phyloP scores from a whole-genome alignment of 2,797 vertebrate species.

The Mus minutoides region DNA sequence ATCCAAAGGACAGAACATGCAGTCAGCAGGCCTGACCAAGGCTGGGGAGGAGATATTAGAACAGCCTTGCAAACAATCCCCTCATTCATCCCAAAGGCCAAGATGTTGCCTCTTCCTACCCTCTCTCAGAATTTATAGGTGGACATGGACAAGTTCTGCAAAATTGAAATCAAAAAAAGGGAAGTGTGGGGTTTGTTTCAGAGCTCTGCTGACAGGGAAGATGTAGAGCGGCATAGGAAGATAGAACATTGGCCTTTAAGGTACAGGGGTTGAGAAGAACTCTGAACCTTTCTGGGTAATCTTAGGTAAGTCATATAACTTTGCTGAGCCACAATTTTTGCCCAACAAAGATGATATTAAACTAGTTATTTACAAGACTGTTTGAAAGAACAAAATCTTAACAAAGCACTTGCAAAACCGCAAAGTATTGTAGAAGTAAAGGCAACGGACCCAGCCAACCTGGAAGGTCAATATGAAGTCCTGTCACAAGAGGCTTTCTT shows the following conservation, averaged over 20 bases:
- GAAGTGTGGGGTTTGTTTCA: slow-evolving; percentile 42
- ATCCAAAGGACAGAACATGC: slow-evolving; percentile 70
- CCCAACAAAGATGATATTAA: slow-evolving; percentile 53
- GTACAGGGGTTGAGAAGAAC: slow-evolving; percentile 46
- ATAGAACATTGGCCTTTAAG: slow-evolving; percentile 56
- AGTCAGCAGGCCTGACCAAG: slow-evolving; percentile 54
- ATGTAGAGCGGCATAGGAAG: slow-evolving; percentile 52
- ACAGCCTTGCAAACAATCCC: slow-evolving; percentile 78
- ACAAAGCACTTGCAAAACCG: slow-evolving; percentile 65
- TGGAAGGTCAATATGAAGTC: not conserved
- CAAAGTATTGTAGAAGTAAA: slow-evolving; percentile 55
- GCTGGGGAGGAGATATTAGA: not conserved
- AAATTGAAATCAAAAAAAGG: slow-evolving; percentile 46
- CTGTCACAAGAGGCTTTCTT: slow-evolving; percentile 71
- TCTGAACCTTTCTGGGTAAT: slow-evolving; percentile 35
- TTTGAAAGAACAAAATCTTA: slow-evolving; percentile 58
- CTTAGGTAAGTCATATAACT: slow-evolving; percentile 42
- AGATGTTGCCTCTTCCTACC: slow-evolving; percentile 57
- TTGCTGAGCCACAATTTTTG: slow-evolving; percentile 56
- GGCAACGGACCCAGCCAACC: slow-evolving; percentile 30
- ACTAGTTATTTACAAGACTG: slow-evolving; percentile 47
- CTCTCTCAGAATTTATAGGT: slow-evolving; percentile 42
- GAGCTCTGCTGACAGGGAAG: slow-evolving; percentile 50
- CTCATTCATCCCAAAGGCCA: slow-evolving; percentile 60
- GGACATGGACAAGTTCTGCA: slow-evolving; percentile 38